phyloP scores from a whole-genome alignment of 2,888 invertebrate species.

The Cotesia congregata region DNA sequence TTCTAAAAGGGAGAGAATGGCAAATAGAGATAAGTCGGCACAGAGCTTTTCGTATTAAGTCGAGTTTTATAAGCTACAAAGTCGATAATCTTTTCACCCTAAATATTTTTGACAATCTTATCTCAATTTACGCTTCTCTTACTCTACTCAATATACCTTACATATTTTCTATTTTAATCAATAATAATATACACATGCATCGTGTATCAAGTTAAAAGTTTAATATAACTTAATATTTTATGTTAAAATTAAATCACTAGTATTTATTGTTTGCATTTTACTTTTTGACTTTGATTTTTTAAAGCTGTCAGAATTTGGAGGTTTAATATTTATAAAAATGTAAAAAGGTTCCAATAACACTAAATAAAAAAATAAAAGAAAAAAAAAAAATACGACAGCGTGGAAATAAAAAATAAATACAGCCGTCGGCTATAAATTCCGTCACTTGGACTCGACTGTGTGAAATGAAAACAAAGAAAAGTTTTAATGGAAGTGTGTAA shows the following conservation, averaged over 20 bases:
- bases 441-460: neutral
- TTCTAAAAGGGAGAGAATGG: slow-evolving; percentile 11
- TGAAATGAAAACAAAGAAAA: neutral
- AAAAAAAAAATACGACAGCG: neutral
- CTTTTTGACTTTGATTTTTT: neutral
- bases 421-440: neutral
- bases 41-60: slow-evolving; percentile 7
- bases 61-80: slow-evolving; percentile 6
- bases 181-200: too few species aligned
- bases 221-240: neutral
- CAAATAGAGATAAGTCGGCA: slow-evolving; percentile 17
- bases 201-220: too few species aligned
- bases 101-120: slow-evolving; percentile 18
- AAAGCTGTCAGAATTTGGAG: neutral
- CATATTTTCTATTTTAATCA: too few species aligned
- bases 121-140: slow-evolving; percentile 12
- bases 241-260: too few species aligned
- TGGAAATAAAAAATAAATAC: neutral
- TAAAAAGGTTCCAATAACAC: neutral
- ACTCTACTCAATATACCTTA: neutral
- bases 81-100: slow-evolving; percentile 26
- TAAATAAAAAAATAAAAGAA: neutral
- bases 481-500: neutral
- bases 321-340: neutral
- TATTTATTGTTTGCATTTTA: neutral